Evolutionary conservation across 2,113 vertebrate genomes (phyloP).

Genomic region (Rafetus swinhoei): DNA sequence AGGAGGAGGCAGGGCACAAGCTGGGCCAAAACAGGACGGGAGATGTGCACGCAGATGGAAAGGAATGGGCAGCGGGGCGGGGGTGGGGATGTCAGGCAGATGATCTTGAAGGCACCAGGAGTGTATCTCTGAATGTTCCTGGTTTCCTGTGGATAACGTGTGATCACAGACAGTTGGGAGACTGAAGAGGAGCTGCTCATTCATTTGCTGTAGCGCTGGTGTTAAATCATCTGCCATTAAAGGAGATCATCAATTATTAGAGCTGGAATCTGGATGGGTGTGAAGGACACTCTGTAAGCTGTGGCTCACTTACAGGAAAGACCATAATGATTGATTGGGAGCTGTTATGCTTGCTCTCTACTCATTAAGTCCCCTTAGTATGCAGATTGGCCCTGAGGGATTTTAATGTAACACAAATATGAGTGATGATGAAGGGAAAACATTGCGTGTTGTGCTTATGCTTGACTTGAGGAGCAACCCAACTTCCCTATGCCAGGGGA

Average conservation of each 20-base stretch:
- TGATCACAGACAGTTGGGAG: not conserved
- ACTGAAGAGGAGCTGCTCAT: not conserved
- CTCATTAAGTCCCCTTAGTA: constrained; percentile 45
- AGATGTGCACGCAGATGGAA: not conserved
- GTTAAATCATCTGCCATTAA: too few species aligned
- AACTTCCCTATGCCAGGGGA: not conserved
- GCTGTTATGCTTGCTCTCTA: constrained; percentile 44
- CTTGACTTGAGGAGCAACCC: not conserved
- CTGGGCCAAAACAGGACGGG: not conserved
- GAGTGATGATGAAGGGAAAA: not conserved
- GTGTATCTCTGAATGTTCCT: not conserved
- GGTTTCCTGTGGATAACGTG: accelerated
- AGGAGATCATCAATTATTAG: not conserved
- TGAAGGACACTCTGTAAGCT: not conserved
- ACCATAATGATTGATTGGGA: not conserved
- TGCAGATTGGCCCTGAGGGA: constrained; percentile 13
- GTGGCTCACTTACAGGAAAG: not conserved
- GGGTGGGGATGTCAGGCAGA: not conserved
- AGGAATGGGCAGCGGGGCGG: not conserved
- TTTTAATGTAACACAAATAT: constrained; percentile 55
- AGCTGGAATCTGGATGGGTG: constrained; percentile 1
- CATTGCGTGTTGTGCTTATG: not conserved
- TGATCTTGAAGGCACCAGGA: not conserved
- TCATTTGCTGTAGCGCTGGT: not conserved
- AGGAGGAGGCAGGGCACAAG: not conserved